Evolutionary conservation across 1,140 invertebrate species (phyloP).

Genomic region (Oncopeltus fasciatus): DNA sequence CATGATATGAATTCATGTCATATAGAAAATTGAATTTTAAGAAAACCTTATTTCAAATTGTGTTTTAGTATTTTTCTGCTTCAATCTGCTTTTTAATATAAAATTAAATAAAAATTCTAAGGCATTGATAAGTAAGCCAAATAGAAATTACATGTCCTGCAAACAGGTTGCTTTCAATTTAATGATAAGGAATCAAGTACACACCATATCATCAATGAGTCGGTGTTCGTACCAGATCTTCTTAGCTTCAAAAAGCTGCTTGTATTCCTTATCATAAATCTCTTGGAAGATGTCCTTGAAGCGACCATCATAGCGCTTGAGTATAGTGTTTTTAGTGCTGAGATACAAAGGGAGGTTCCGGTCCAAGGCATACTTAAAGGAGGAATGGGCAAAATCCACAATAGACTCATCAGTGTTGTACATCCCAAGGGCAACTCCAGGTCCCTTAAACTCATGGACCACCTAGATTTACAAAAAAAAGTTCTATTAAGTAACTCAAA

Average conservation of each 20-base stretch:
- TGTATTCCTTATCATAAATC: conserved; percentile 86
- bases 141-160: too few species aligned
- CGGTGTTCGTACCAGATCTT: conserved; percentile 95
- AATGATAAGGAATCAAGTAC: too few species aligned
- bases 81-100: too few species aligned
- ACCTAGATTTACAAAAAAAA: too few species aligned
- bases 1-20: too few species aligned
- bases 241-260: conserved; percentile 64
- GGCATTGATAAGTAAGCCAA: too few species aligned
- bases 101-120: too few species aligned
- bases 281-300: conserved; percentile 99
- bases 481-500: too few species aligned
- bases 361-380: conserved; percentile 77
- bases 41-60: too few species aligned
- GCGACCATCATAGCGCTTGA: conserved; percentile 94
- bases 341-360: conserved; percentile 82
- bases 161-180: too few species aligned
- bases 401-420: conserved; percentile 94
- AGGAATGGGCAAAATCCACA: conserved; percentile 80
- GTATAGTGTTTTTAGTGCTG: conserved; percentile 97
- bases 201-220: conserved; percentile 98
- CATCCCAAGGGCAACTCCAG: conserved; percentile 86
- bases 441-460: conserved; percentile 72
- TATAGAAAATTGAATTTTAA: too few species aligned
- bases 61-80: too few species aligned